Percentiles rank a stretch among this genome's conserved stretches.
phyloP scores from a whole-genome alignment of 2,797 vertebrate genomes.

The Esox lucius region DNA sequence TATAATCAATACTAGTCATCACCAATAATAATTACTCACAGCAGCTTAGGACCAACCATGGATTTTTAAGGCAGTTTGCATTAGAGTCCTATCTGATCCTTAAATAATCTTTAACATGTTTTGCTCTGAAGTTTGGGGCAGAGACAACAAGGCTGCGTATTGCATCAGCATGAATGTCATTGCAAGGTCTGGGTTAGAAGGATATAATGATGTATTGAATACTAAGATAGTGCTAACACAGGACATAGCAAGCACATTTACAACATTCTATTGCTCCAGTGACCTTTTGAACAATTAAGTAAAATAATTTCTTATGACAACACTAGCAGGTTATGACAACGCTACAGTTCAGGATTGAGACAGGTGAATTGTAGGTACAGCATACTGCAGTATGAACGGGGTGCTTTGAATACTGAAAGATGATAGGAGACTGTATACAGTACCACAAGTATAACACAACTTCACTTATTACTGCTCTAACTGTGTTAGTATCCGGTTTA shows the following conservation, averaged over 20 bases:
- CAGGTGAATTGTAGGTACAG: neutral
- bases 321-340: too few species aligned
- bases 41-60: constrained; percentile 67
- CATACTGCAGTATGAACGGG: neutral
- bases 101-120: constrained; percentile 69
- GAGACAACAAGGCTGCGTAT: constrained; percentile 50
- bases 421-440: too few species aligned
- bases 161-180: constrained; percentile 72
- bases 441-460: too few species aligned
- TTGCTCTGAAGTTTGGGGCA: constrained; percentile 58
- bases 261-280: constrained; percentile 25
- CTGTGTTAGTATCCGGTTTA: too few species aligned
- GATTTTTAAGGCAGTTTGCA: constrained; percentile 78
- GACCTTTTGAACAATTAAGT: constrained; percentile 13
- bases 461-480: too few species aligned
- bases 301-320: too few species aligned
- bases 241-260: constrained; percentile 35
- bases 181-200: constrained; percentile 61
- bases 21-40: constrained; percentile 74
- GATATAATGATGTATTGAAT: constrained; percentile 52
- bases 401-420: too few species aligned
- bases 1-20: constrained; percentile 80
- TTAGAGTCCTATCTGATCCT: constrained; percentile 77
- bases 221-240: neutral
- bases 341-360: neutral